Conservation (phyloP, 2,113 vertebrate species). For the Tupaia chinensis region DNA sequence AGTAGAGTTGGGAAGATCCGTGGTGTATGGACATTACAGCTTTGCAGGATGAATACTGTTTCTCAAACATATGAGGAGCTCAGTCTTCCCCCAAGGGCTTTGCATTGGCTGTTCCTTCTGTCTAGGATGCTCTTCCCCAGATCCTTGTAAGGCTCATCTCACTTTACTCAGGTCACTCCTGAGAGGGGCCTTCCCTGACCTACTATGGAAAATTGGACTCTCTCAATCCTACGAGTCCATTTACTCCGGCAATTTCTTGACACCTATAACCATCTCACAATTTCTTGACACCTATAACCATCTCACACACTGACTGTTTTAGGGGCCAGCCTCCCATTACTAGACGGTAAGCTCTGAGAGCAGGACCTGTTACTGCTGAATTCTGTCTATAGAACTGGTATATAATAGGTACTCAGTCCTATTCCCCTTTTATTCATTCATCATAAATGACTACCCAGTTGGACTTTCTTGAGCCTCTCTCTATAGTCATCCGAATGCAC, state of each 20-base stretch:
- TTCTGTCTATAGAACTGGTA: background rate
- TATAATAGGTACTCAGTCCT: background rate
- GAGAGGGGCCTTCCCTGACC: background rate
- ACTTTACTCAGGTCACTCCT: background rate
- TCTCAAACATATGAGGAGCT: background rate
- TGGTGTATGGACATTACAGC: background rate
- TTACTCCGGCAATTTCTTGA: background rate
- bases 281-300: background rate
- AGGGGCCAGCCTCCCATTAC: background rate
- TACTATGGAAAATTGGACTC: background rate
- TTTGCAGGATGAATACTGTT: background rate
- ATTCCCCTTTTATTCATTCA: constrained; percentile 35
- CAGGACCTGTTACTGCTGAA: background rate
- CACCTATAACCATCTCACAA: background rate
- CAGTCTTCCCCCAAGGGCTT: background rate
- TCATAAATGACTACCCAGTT: background rate
- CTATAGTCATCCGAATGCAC: background rate
- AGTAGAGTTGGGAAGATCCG: background rate
- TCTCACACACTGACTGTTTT: background rate
- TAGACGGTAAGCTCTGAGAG: background rate
- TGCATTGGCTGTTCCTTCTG: constrained; percentile 28
- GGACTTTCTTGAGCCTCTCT: constrained; percentile 7
- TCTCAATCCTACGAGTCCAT: background rate
- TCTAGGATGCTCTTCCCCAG: constrained; percentile 24
- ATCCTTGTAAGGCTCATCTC: background rate